A percentile compares a stretch with the other conserved stretches of the same genome.
Conservation (phyloP, 2,888 invertebrate genomes). For the Caenorhabditis sp. region DNA sequence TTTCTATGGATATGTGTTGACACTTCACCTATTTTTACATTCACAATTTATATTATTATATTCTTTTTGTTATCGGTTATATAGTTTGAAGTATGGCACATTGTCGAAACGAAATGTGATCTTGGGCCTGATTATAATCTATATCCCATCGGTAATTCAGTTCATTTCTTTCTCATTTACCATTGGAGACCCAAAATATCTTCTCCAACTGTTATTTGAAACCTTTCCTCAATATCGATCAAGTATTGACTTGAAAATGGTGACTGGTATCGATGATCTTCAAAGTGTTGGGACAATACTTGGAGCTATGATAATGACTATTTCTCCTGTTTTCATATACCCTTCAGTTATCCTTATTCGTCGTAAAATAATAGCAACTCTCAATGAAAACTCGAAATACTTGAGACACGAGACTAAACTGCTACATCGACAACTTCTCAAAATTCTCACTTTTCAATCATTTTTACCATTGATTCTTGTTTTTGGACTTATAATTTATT, state of each 20-base stretch:
- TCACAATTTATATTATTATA: neutral
- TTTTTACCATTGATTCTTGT: neutral
- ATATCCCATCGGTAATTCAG: neutral
- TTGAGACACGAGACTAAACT: neutral
- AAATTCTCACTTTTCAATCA: neutral
- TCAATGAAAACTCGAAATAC: neutral
- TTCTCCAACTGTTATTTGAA: too few species aligned
- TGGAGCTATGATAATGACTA: neutral
- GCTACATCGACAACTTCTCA: neutral
- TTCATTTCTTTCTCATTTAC: too few species aligned
- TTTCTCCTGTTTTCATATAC: neutral
- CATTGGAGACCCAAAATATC: too few species aligned
- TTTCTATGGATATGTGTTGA: neutral
- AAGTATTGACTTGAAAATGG: neutral
- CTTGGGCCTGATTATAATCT: neutral
- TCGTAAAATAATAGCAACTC: neutral
- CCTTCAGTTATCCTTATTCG: neutral
- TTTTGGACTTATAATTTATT: neutral
- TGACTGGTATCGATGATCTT: neutral
- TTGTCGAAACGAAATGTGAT: neutral
- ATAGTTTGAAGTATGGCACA: neutral
- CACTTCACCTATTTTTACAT: neutral
- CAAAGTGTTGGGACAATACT: neutral
- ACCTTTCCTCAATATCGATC: too few species aligned
- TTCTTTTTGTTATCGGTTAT: neutral